Evolutionary conservation across 2,888 invertebrate genomes (phyloP).

Genomic region (Leucophora obtusa): DNA sequence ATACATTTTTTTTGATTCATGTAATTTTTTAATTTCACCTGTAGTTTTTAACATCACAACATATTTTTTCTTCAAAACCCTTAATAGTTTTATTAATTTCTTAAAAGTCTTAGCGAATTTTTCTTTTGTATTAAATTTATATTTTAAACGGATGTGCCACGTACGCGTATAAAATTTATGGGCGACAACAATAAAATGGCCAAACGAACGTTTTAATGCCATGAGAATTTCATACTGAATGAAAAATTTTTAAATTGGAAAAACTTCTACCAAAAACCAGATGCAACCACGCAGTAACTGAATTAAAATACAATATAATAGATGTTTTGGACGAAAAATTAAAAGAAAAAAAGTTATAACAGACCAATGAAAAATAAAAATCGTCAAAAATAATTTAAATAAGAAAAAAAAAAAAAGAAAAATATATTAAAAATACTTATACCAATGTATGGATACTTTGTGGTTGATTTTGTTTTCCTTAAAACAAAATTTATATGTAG

Average conservation of each 20-base stretch:
- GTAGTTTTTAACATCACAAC: constrained; percentile 61
- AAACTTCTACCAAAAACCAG: constrained; percentile 59
- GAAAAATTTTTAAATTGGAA: constrained; percentile 45
- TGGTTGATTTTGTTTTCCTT: constrained; percentile 40
- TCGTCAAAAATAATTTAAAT: constrained; percentile 23
- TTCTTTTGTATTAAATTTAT: constrained; percentile 34
- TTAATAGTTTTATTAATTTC: constrained; percentile 20
- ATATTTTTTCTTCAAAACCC: constrained; percentile 31
- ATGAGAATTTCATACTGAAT: constrained; percentile 62
- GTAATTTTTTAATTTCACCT: constrained; percentile 33
- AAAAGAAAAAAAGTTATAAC: constrained; percentile 27
- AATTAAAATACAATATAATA: constrained; percentile 40
- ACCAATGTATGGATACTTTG: not conserved
- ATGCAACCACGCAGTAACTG: constrained; percentile 63
- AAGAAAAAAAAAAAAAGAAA: constrained; percentile 46
- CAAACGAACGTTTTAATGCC: constrained; percentile 59
- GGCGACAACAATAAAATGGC: constrained; percentile 51
- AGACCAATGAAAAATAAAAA: constrained; percentile 34
- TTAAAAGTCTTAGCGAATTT: constrained; percentile 15
- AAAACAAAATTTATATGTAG: constrained; percentile 52
- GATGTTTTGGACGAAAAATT: constrained; percentile 36
- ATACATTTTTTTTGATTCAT: not conserved
- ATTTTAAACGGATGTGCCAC: constrained; percentile 52
- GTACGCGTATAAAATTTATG: constrained; percentile 49
- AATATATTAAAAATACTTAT: not conserved